Percentiles rank a stretch among this genome's conserved stretches.
Evolutionary conservation across 2,888 invertebrate species (phyloP).

Genomic region (Sthenelais limicola): DNA sequence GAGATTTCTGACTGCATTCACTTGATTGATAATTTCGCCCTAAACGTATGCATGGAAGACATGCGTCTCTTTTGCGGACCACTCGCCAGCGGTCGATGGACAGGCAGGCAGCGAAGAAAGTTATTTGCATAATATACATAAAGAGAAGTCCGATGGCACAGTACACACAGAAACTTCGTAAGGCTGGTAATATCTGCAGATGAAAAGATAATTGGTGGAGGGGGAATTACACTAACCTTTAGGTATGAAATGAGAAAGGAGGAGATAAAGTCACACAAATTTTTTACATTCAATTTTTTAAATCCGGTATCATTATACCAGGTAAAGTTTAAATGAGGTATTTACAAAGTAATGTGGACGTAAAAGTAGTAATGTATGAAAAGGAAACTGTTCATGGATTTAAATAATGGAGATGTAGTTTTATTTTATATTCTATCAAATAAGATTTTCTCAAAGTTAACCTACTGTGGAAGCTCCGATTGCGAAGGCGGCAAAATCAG

Average conservation of each 20-base stretch:
- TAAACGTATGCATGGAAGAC: background rate
- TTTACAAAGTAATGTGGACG: too few relatives aligned
- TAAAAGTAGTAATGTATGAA: too few relatives aligned
- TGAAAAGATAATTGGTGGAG: background rate
- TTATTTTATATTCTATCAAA: too few relatives aligned
- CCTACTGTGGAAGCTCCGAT: conserved; percentile 84
- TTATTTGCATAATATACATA: conserved; percentile 80
- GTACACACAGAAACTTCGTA: conserved; percentile 87
- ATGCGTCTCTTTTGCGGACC: background rate
- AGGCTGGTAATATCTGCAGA: conserved; percentile 81
- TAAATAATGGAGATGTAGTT: too few relatives aligned
- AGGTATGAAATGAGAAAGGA: too few relatives aligned
- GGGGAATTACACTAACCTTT: too few relatives aligned
- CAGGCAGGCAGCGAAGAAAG: conserved; percentile 86
- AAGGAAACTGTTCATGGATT: too few relatives aligned
- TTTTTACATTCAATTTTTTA: too few relatives aligned
- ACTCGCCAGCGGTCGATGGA: conserved; percentile 77
- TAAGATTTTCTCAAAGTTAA: too few relatives aligned
- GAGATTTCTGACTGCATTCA: conserved; percentile 1
- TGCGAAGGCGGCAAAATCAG: conserved; percentile 85
- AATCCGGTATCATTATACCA: too few relatives aligned
- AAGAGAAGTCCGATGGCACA: conserved; percentile 84
- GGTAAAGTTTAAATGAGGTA: too few relatives aligned
- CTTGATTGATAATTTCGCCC: background rate
- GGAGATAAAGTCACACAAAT: too few relatives aligned